phyloP scores from a whole-genome alignment of 1,140 invertebrate species.

The Charaxes varanes region DNA sequence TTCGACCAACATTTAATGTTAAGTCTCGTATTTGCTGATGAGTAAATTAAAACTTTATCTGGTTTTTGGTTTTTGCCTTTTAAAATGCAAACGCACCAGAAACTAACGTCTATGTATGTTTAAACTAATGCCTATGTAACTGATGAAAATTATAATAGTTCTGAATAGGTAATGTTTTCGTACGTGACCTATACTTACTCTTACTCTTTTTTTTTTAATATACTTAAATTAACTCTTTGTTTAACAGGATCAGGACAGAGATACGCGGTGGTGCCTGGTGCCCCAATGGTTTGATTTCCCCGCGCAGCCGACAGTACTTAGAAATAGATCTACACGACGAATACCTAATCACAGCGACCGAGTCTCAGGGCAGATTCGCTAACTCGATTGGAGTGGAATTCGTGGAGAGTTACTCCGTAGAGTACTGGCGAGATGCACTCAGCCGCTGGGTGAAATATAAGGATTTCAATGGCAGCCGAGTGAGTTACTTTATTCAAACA shows the following conservation, averaged over 20 bases:
- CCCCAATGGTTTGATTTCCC: conserved; percentile 85
- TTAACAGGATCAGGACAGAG: conserved; percentile 86
- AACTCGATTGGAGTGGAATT: conserved; percentile 95
- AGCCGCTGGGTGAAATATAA: conserved; percentile 86
- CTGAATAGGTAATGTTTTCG: no score
- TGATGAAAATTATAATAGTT: no score
- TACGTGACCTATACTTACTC: no score
- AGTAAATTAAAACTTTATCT: no score
- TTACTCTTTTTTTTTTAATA: no score
- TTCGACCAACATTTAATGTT: no score
- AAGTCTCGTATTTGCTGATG: no score
- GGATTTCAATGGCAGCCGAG: conserved; percentile 83
- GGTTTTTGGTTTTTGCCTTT: no score
- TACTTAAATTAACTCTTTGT: no score
- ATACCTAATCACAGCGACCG: conserved; percentile 89
- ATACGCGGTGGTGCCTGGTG: conserved; percentile 96
- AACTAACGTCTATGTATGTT: no score
- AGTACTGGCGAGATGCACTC: conserved; percentile 86
- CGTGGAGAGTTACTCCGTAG: conserved; percentile 87
- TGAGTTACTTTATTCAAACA: conserved; percentile 53
- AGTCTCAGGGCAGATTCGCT: conserved; percentile 94
- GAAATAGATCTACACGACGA: conserved; percentile 88
- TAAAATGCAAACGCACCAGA: no score
- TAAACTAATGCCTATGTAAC: no score
- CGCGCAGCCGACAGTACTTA: conserved; percentile 86